Percentiles rank a stretch among this genome's conserved stretches.
phyloP scores from a whole-genome alignment of 2,113 vertebrate genomes.

The Paradoxurus hermaphroditus region DNA sequence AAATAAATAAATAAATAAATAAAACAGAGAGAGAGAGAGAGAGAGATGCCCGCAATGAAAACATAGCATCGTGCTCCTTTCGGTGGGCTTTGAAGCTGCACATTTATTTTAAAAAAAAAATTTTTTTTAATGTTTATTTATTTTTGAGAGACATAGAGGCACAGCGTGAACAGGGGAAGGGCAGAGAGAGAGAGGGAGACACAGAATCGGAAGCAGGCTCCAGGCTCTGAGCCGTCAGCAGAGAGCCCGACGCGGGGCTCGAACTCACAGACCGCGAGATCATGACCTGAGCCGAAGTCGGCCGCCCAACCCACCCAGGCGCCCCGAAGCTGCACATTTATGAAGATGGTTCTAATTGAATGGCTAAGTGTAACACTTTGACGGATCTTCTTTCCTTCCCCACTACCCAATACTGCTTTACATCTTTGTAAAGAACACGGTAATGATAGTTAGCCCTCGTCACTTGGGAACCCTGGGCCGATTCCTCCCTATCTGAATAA shows the following conservation, averaged over 20 bases:
- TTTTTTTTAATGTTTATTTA: too few species aligned
- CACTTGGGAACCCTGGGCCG: not conserved
- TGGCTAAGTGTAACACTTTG: constrained; percentile 8
- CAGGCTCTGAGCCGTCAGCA: too few species aligned
- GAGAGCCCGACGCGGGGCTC: too few species aligned
- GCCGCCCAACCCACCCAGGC: too few species aligned
- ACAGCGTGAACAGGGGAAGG: too few species aligned
- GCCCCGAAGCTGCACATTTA: not conserved
- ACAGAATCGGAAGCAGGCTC: too few species aligned
- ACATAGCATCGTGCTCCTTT: not conserved
- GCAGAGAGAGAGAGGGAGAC: too few species aligned
- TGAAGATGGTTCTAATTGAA: not conserved
- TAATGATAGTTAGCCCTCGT: constrained; percentile 30
- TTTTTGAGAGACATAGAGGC: too few species aligned
- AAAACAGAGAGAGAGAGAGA: not conserved
- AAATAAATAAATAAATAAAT: too few species aligned
- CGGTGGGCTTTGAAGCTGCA: not conserved
- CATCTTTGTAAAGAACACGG: not conserved
- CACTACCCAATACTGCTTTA: not conserved
- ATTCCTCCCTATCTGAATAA: not conserved
- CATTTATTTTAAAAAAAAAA: too few species aligned
- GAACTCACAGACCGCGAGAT: too few species aligned
- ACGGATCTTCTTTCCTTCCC: not conserved
- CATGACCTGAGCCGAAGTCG: too few species aligned
- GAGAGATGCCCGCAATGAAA: not conserved